Conservation (phyloP, 1,140 invertebrate genomes). For the Drosophila truncata region DNA sequence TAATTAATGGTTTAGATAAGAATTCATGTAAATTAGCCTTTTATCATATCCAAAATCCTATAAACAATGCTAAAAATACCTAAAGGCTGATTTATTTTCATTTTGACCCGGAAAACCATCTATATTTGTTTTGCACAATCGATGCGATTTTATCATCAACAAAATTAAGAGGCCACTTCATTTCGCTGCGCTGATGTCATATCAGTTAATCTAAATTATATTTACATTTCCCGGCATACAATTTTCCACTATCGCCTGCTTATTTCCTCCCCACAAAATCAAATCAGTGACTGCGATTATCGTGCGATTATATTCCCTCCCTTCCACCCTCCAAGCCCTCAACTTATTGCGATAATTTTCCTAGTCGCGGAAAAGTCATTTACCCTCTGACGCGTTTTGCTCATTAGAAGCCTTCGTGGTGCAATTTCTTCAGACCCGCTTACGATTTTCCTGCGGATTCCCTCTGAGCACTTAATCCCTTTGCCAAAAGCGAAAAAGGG, state of each 20-base stretch:
- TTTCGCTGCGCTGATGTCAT: background rate
- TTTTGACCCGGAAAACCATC: background rate
- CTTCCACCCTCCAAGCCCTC: background rate
- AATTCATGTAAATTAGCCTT: background rate
- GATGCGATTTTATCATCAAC: slow-evolving; percentile 12
- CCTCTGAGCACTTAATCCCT: slow-evolving; percentile 24
- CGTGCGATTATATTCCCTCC: slow-evolving; percentile 8
- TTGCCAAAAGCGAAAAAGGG: background rate
- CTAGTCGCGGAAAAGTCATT: slow-evolving; percentile 29
- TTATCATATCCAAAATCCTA: background rate
- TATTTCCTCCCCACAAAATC: background rate
- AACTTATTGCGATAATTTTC: slow-evolving; percentile 30
- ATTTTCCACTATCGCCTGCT: slow-evolving; percentile 11
- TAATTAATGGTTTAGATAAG: background rate
- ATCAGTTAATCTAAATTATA: slow-evolving; percentile 22
- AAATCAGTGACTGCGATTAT: slow-evolving; percentile 21
- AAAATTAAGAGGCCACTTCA: slow-evolving; percentile 2
- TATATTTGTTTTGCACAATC: slow-evolving; percentile 14
- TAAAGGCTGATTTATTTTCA: background rate
- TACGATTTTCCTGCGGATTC: slow-evolving; percentile 21
- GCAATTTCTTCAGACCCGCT: background rate
- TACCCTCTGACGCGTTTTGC: slow-evolving; percentile 33
- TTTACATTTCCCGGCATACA: slow-evolving; percentile 10
- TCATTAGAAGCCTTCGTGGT: slow-evolving; percentile 35
- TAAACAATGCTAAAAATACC: background rate